Evolutionary conservation across 2,113 vertebrate species (phyloP).

Genomic region (Cinclus cinclus): DNA sequence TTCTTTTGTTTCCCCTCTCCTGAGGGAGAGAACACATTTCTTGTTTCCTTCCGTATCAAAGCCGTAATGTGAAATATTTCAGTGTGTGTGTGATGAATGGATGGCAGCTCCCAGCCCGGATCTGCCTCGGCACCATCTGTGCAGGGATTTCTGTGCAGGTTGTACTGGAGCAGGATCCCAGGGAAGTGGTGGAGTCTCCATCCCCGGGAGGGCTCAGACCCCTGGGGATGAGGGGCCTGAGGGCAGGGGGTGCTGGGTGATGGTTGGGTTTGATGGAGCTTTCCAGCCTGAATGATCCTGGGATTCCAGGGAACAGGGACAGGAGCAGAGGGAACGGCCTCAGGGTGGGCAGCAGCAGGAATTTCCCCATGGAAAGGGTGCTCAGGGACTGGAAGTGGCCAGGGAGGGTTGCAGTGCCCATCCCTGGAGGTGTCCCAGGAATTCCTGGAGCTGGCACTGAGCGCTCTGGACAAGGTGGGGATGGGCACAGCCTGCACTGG

Average conservation of each 20-base stretch:
- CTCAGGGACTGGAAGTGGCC: background rate
- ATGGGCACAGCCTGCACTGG: accelerated
- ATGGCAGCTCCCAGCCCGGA: background rate
- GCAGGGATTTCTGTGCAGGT: accelerated
- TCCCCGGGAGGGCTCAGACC: accelerated
- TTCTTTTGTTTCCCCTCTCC: background rate
- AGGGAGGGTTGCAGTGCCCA: background rate
- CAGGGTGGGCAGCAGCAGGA: background rate
- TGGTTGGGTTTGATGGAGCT: accelerated
- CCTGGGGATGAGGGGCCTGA: background rate
- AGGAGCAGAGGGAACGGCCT: background rate
- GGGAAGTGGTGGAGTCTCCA: background rate
- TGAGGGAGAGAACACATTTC: background rate
- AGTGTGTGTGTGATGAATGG: background rate
- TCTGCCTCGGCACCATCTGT: background rate
- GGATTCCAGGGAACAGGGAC: background rate
- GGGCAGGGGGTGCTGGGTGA: background rate
- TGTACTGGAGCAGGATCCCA: accelerated
- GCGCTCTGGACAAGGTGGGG: background rate
- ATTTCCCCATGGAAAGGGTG: background rate
- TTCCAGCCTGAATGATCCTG: accelerated
- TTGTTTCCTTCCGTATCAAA: background rate
- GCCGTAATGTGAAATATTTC: background rate
- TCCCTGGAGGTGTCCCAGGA: background rate
- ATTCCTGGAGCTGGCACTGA: background rate